Evolutionary conservation across 2,113 vertebrate genomes (phyloP).

Genomic region (Arenaria interpres): DNA sequence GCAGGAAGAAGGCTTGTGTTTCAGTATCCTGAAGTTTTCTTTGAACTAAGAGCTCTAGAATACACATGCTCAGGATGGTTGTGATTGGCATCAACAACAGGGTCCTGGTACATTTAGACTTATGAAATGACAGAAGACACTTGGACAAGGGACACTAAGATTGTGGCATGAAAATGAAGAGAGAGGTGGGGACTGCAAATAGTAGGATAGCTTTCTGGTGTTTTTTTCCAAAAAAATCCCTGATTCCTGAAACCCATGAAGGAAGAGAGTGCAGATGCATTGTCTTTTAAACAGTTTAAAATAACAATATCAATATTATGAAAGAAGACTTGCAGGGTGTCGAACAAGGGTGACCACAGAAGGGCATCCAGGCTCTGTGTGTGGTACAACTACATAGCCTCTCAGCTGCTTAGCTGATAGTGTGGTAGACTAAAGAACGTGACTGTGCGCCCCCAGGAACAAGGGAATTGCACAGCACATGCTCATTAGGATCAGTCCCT

Average conservation of each 20-base stretch:
- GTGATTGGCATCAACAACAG: not conserved
- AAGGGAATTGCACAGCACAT: rapidly evolving
- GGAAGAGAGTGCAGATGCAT: not conserved
- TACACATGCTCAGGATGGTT: not conserved
- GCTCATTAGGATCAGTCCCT: not conserved
- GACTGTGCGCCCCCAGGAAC: not conserved
- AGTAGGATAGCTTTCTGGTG: not conserved
- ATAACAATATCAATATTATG: not conserved
- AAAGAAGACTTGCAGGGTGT: not conserved
- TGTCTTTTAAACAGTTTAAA: not conserved
- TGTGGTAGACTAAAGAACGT: rapidly evolving
- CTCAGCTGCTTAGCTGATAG: not conserved
- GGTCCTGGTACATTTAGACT: not conserved
- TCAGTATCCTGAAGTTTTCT: not conserved
- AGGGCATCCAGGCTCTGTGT: rapidly evolving
- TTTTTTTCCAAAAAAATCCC: not conserved
- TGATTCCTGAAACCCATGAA: not conserved
- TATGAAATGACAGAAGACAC: not conserved
- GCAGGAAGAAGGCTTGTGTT: not conserved
- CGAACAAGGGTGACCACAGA: not conserved
- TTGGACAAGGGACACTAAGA: not conserved
- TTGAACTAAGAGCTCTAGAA: not conserved
- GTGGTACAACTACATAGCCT: not conserved
- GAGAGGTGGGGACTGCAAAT: not conserved
- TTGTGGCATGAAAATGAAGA: not conserved